Conservation (phyloP, 2,888 invertebrate species). For the Melanostoma scalare region DNA sequence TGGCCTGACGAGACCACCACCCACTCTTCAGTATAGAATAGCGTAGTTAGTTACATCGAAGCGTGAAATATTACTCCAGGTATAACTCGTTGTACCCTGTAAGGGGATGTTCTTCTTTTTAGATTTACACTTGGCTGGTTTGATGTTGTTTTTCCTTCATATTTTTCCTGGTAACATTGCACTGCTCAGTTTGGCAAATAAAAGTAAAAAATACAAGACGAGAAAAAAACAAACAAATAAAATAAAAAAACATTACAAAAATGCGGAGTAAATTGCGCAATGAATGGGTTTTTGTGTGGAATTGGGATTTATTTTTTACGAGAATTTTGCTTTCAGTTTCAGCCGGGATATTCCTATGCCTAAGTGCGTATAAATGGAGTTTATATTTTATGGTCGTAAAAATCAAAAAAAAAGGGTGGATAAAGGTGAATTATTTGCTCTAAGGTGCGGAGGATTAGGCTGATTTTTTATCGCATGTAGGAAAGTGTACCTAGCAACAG, state of each 20-base stretch:
- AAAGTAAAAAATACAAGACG: slow-evolving; percentile 22
- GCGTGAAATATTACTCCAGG: slow-evolving; percentile 65
- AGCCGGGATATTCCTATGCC: slow-evolving; percentile 47
- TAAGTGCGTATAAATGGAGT: slow-evolving; percentile 72
- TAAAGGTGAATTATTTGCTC: slow-evolving; percentile 57
- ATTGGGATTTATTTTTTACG: slow-evolving; percentile 66
- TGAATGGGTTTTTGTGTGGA: slow-evolving; percentile 53
- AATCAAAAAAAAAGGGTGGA: slow-evolving; percentile 39
- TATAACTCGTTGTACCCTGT: slow-evolving; percentile 12
- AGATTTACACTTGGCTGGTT: slow-evolving; percentile 19
- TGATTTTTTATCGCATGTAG: slow-evolving; percentile 57
- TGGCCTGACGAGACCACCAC: neutral
- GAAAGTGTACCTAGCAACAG: slow-evolving; percentile 3
- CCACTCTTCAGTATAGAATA: neutral
- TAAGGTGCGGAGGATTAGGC: slow-evolving; percentile 55
- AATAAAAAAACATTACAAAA: neutral
- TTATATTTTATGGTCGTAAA: slow-evolving; percentile 57
- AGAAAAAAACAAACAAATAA: slow-evolving; percentile 14
- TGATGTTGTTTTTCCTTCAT: no score
- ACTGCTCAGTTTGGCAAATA: slow-evolving; percentile 31
- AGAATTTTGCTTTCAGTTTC: slow-evolving; percentile 14
- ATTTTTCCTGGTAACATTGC: slow-evolving; percentile 28
- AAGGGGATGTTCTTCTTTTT: slow-evolving; percentile 33
- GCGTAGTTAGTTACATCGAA: slow-evolving; percentile 57
- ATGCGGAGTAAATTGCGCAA: slow-evolving; percentile 53